Percentiles rank a stretch among this genome's conserved stretches.
phyloP scores from a whole-genome alignment of 2,888 invertebrate species.

The Diaperis boleti region DNA sequence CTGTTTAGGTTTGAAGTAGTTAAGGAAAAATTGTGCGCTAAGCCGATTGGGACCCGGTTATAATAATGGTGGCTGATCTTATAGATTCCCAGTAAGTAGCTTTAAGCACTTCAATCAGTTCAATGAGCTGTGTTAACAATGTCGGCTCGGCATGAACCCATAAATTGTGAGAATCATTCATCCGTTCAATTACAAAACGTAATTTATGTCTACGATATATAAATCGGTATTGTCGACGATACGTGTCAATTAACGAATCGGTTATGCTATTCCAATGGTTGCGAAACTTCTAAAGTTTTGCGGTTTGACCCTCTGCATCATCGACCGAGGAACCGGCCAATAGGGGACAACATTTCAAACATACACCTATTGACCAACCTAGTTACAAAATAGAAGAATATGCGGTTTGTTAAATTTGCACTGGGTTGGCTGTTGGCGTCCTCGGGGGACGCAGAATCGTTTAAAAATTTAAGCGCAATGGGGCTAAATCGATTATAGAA shows the following conservation, averaged over 20 bases:
- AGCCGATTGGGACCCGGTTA: constrained; percentile 22
- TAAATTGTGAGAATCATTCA: constrained; percentile 36
- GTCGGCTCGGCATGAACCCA: constrained; percentile 32
- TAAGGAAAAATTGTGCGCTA: constrained; percentile 18
- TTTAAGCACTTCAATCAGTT: constrained; percentile 41
- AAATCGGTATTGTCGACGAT: constrained; percentile 21
- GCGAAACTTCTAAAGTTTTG: constrained; percentile 29
- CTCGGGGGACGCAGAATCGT: not conserved
- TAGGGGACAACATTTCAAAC: constrained; percentile 31
- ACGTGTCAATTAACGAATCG: constrained; percentile 18
- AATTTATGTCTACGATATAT: constrained; percentile 32
- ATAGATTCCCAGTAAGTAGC: constrained; percentile 32
- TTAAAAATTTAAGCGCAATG: not conserved
- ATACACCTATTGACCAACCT: constrained; percentile 33
- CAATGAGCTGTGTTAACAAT: constrained; percentile 39
- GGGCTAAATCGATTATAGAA: constrained; percentile 1
- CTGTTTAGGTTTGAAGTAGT: constrained; percentile 11
- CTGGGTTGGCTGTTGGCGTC: not conserved
- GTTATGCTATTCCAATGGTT: constrained; percentile 17
- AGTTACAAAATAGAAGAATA: constrained; percentile 35
- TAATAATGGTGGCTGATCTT: constrained; percentile 27
- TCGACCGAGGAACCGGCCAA: constrained; percentile 30
- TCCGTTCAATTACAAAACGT: constrained; percentile 33
- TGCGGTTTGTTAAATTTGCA: constrained; percentile 25
- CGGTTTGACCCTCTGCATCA: constrained; percentile 30